Base-by-base conservation (phyloP, 2,797 vertebrate genomes). In the Scyliorhinus canicula region DNA sequence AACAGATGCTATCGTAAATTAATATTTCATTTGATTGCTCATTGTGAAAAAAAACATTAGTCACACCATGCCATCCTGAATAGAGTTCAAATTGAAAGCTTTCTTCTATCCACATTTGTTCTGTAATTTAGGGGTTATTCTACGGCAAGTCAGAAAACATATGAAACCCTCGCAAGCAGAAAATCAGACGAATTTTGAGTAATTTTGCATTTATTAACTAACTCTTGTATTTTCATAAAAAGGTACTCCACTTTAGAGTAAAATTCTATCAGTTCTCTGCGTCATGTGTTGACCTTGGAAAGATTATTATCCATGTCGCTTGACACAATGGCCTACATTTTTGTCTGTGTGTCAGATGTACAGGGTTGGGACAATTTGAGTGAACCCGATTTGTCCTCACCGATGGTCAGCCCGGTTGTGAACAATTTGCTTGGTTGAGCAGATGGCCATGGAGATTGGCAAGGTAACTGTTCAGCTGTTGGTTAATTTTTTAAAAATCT, bases 11-110 rank as follows among this genome's bases (percentile, higher is more conserved):
- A n/a, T 74, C 71, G 55, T 74, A 74, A 50, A 94, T 74, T 47
- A 94, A 94, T 94, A 74, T 74, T 50, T 74, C 67, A 65, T 94
- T 94, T 74, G 47, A 94, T 94, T 94, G 5, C 47, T 74, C 47
- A 94, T 67, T 0, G 16, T 69, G 67, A n/a, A 94, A n/a, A 44
- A 67, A 93, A 67, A 21, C 60, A 67, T 28, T 40, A 93, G 67
- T 60, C 55, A 60, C 0, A 11, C 26, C 28, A 2, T 57, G 60
- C 16, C 86, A 88, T 16, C 88, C 40, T 74, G 9, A 93, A 69
- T 74, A 52, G 21, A 14, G 50, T 74, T 21, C 47, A 16, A 52
- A 21, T 74, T 28, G n/a, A 9, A 16, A 28, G 3, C 67, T 71
- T 28, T 52, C 19, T 74, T 94, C 44, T 74, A 35, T 0, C 50